Evolutionary conservation across 1,140 invertebrate genomes (phyloP).

Genomic region (Streblospio benedicti): DNA sequence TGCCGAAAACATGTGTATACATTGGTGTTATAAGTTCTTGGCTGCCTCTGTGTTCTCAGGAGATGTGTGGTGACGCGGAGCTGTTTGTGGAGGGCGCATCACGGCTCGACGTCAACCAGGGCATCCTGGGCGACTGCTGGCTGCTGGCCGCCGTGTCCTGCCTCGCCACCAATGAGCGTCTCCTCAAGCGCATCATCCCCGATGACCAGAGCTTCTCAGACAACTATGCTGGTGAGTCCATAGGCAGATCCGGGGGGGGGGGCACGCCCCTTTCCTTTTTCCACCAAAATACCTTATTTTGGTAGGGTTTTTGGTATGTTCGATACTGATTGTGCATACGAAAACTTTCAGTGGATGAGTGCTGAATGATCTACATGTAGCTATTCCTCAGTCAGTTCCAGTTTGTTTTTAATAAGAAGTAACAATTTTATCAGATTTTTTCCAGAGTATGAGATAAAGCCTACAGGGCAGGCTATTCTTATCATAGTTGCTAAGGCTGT

Average conservation of each 20-base stretch:
- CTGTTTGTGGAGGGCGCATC: slow-evolving; percentile 24
- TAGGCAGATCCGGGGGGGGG: too few relatives aligned
- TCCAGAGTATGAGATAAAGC: background rate
- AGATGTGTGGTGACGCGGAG: slow-evolving; percentile 31
- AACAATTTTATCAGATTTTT: background rate
- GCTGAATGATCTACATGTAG: background rate
- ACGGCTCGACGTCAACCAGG: slow-evolving; percentile 55
- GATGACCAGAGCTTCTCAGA: slow-evolving; percentile 58
- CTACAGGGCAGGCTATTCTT: slow-evolving; percentile 6
- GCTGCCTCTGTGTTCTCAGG: too few relatives aligned
- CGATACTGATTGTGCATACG: too few relatives aligned
- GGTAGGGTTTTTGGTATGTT: too few relatives aligned
- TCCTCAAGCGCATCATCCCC: slow-evolving; percentile 58
- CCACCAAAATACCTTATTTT: too few relatives aligned
- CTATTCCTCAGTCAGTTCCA: too few relatives aligned
- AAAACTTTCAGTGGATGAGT: background rate
- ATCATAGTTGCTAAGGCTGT: too few relatives aligned
- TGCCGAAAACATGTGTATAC: background rate
- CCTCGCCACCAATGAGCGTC: slow-evolving; percentile 56
- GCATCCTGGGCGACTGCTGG: slow-evolving; percentile 59
- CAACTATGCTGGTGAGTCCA: slow-evolving; percentile 29
- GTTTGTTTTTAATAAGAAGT: background rate
- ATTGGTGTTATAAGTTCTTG: background rate
- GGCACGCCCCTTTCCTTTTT: too few relatives aligned
- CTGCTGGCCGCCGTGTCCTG: slow-evolving; percentile 61